These are phyloP conservation scores for Alectoris magna DNA, from an alignment of 2,797 vertebrate genomes.

Conservation along the genomic window DNA sequence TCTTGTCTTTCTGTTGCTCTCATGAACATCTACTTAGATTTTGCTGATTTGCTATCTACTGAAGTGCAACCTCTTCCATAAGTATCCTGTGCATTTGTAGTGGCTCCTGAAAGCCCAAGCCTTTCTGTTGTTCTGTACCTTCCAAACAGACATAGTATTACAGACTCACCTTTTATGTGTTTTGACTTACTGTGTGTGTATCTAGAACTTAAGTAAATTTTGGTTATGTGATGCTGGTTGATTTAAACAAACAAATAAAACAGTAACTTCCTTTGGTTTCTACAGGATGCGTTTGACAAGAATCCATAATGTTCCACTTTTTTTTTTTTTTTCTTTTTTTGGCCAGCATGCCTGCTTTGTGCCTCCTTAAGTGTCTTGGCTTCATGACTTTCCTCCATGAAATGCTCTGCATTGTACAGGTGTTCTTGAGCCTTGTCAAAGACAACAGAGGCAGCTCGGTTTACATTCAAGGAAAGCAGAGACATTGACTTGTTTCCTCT, in stretches of 20 bases:
- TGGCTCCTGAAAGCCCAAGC: background rate
- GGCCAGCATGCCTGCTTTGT: background rate
- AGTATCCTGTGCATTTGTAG: background rate
- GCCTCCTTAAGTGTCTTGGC: background rate
- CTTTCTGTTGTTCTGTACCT: background rate
- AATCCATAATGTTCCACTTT: background rate
- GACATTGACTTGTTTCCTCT: background rate
- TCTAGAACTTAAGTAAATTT: background rate
- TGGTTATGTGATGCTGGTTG: accelerated
- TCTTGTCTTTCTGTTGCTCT: background rate
- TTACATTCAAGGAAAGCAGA: background rate
- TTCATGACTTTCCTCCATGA: background rate
- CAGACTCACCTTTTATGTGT: background rate
- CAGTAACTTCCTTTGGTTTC: background rate
- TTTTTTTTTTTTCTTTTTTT: background rate
- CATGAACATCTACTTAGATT: background rate
- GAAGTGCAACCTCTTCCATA: background rate
- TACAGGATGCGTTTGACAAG: background rate
- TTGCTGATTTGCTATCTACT: background rate
- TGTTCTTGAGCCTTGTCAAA: background rate
- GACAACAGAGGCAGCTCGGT: background rate
- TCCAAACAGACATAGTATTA: background rate
- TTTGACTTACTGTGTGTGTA: background rate
- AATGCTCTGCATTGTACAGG: background rate
- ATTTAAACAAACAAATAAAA: background rate